phyloP scores from a whole-genome alignment of 2,797 vertebrate species.

The Nyctibius grandis region DNA sequence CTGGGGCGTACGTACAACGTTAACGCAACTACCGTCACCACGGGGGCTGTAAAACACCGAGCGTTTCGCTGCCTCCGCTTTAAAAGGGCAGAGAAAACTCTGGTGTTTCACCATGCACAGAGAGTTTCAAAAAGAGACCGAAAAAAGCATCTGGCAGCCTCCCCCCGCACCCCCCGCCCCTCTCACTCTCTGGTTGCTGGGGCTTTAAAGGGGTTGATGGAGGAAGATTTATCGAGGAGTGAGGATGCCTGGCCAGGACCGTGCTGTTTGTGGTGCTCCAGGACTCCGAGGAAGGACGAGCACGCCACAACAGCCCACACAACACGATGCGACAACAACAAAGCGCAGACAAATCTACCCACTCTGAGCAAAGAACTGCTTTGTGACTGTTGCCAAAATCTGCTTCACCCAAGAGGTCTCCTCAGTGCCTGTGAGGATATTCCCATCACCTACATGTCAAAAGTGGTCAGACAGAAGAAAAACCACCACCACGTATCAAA shows the following conservation, averaged over 20 bases:
- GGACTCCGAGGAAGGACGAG: neutral
- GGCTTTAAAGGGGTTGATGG: constrained; percentile 62
- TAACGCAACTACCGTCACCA: neutral
- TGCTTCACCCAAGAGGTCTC: rapidly evolving
- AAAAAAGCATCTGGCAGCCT: constrained; percentile 67
- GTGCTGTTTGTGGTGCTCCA: neutral
- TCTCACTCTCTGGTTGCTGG: constrained; percentile 46
- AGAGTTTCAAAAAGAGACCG: constrained; percentile 70
- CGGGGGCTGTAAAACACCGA: neutral
- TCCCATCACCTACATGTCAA: neutral
- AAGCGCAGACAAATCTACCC: neutral
- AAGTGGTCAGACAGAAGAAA: neutral
- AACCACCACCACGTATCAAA: rapidly evolving
- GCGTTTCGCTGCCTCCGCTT: neutral
- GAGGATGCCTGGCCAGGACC: neutral
- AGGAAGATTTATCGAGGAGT: constrained; percentile 6
- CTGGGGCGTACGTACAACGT: neutral
- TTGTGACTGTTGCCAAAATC: neutral
- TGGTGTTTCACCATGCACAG: constrained; percentile 45
- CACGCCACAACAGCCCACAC: rapidly evolving
- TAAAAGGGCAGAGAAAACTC: constrained; percentile 34
- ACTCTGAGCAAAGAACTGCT: neutral
- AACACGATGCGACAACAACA: neutral
- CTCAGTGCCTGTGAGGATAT: too few relatives aligned
- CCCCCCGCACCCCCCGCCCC: neutral